These are phyloP conservation scores for Trematocara unimaculatum DNA, from an alignment of 2,113 vertebrate species.

Conservation along the genomic window DNA sequence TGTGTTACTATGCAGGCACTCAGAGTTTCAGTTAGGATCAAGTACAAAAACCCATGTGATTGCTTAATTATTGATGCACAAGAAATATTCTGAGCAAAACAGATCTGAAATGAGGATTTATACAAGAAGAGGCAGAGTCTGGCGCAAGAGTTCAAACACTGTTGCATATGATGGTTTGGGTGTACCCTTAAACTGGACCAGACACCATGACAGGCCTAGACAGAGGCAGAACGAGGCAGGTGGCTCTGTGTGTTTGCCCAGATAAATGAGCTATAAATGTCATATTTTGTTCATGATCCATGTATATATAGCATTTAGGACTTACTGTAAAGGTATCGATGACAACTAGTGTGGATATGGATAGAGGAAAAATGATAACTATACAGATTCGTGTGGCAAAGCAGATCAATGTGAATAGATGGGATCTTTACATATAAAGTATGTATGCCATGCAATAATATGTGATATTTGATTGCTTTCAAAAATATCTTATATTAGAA, in stretches of 20 bases:
- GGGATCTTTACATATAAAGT: not conserved
- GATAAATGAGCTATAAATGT: not conserved
- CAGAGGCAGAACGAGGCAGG: not conserved
- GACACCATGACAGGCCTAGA: not conserved
- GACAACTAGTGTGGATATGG: not conserved
- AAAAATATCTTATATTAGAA: not conserved
- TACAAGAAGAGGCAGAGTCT: not conserved
- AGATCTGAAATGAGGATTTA: not conserved
- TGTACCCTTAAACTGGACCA: not conserved
- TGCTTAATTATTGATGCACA: not conserved
- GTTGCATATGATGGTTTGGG: not conserved
- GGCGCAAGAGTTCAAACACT: not conserved
- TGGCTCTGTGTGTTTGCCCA: not conserved
- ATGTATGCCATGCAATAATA: not conserved
- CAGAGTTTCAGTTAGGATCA: not conserved
- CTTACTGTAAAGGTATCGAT: not conserved
- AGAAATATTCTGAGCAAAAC: not conserved
- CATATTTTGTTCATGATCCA: not conserved
- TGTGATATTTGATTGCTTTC: not conserved
- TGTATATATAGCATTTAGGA: not conserved
- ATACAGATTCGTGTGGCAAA: not conserved
- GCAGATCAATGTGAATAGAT: not conserved
- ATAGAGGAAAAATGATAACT: not conserved
- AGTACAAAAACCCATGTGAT: not conserved
- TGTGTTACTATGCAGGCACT: not conserved